These are phyloP conservation scores for Ceramica pisi DNA, from an alignment of 2,888 invertebrate species.

Conservation along the genomic window DNA sequence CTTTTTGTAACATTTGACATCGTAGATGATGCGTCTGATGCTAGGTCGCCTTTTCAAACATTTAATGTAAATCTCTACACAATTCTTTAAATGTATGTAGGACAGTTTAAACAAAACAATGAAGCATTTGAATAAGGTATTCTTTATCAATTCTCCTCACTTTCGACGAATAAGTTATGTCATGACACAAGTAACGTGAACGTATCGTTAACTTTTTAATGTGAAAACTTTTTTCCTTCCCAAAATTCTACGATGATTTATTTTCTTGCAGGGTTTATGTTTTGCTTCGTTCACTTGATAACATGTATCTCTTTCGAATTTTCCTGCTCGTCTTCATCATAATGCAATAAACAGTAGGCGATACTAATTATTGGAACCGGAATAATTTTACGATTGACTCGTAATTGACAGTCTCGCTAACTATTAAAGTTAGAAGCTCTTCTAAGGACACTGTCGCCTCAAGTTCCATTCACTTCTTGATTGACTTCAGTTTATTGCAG, in stretches of 20 bases:
- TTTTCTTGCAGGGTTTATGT: constrained; percentile 33
- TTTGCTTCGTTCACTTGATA: constrained; percentile 27
- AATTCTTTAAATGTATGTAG: constrained; percentile 59
- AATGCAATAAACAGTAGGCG: background rate
- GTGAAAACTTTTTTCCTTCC: constrained; percentile 50
- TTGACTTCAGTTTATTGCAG: constrained; percentile 6
- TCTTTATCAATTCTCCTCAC: constrained; percentile 60
- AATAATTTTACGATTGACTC: constrained; percentile 2
- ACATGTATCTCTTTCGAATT: constrained; percentile 29
- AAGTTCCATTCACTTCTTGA: constrained; percentile 28
- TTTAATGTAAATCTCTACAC: constrained; percentile 47
- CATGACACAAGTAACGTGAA: constrained; percentile 52
- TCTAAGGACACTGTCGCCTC: constrained; percentile 6
- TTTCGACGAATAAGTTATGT: constrained; percentile 55
- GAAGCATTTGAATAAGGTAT: constrained; percentile 57
- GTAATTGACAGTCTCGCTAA: constrained; percentile 9
- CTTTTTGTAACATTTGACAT: constrained; percentile 76
- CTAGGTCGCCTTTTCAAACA: constrained; percentile 39
- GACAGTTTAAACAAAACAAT: constrained; percentile 60
- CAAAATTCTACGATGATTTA: constrained; percentile 43
- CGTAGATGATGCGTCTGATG: constrained; percentile 53
- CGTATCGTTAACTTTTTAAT: constrained; percentile 62
- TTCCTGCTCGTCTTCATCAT: constrained; percentile 19
- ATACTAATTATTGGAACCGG: constrained; percentile 4
- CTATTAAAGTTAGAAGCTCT: constrained; percentile 12